Evolutionary conservation across 2,888 invertebrate species (phyloP).

Genomic region (Linnaemya vulpina): DNA sequence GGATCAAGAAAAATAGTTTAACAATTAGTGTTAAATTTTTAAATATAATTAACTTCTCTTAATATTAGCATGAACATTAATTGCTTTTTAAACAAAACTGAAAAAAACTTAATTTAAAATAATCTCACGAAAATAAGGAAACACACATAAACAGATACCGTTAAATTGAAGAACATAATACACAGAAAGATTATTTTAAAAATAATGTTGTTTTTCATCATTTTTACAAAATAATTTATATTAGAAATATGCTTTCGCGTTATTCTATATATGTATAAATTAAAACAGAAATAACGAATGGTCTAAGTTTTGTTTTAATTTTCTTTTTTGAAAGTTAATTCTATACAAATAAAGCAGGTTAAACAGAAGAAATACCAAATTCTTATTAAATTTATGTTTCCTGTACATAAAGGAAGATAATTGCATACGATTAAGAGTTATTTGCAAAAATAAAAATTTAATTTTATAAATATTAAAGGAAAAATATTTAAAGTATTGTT

Average conservation of each 20-base stretch:
- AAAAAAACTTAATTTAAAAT: constrained; percentile 39
- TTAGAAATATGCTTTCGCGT: constrained; percentile 45
- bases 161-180: constrained; percentile 49
- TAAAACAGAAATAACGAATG: constrained; percentile 24
- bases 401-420: constrained; percentile 73
- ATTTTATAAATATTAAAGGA: constrained; percentile 53
- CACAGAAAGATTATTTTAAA: constrained; percentile 50
- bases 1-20: constrained; percentile 74
- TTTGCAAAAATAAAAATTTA: constrained; percentile 63
- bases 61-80: constrained; percentile 70
- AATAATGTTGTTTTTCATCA: constrained; percentile 33
- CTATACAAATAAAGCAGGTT: constrained; percentile 45
- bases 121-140: constrained; percentile 46
- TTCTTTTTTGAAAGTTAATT: constrained; percentile 45
- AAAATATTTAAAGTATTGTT: not conserved
- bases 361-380: constrained; percentile 57
- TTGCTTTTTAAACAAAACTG: constrained; percentile 62
- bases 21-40: constrained; percentile 68
- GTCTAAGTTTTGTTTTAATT: constrained; percentile 25
- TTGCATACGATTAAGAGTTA: constrained; percentile 68
- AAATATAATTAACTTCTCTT: constrained; percentile 65
- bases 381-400: constrained; percentile 63
- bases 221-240: constrained; percentile 44
- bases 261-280: constrained; percentile 41
- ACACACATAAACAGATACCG: constrained; percentile 34